phyloP scores from a whole-genome alignment of 2,888 invertebrate genomes.

The Pecten maximus region DNA sequence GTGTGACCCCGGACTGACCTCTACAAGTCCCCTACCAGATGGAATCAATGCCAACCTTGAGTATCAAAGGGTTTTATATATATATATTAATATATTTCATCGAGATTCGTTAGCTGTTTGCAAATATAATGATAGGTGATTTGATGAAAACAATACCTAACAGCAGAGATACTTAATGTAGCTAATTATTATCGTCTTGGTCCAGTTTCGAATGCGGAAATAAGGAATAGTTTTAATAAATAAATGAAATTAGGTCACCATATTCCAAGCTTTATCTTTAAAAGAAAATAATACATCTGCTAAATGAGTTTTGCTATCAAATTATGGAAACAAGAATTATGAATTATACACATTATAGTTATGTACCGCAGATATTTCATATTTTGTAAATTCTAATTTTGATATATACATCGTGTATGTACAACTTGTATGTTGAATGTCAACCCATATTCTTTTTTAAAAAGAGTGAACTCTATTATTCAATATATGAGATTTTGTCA shows the following conservation, averaged over 20 bases:
- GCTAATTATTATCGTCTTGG: neutral
- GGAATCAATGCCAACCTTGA: neutral
- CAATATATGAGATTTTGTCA: too few species aligned
- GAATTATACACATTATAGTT: too few species aligned
- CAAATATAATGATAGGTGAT: neutral
- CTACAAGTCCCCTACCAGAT: neutral
- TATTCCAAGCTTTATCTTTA: neutral
- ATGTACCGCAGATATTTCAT: too few species aligned
- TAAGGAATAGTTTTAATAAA: neutral
- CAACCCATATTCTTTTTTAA: too few species aligned
- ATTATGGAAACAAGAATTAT: neutral
- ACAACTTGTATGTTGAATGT: too few species aligned
- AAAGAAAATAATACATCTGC: neutral
- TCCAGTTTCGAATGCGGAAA: neutral
- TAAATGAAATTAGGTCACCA: neutral
- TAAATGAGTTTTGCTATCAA: neutral
- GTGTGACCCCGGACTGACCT: neutral
- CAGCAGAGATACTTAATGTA: neutral
- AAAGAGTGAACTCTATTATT: too few species aligned
- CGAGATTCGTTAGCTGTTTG: neutral
- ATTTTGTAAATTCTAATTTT: too few species aligned
- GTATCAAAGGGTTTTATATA: neutral
- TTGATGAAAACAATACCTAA: neutral
- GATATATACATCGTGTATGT: too few species aligned
- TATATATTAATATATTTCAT: neutral